phyloP scores from a whole-genome alignment of 2,113 vertebrate species.

The Mus pahari region DNA sequence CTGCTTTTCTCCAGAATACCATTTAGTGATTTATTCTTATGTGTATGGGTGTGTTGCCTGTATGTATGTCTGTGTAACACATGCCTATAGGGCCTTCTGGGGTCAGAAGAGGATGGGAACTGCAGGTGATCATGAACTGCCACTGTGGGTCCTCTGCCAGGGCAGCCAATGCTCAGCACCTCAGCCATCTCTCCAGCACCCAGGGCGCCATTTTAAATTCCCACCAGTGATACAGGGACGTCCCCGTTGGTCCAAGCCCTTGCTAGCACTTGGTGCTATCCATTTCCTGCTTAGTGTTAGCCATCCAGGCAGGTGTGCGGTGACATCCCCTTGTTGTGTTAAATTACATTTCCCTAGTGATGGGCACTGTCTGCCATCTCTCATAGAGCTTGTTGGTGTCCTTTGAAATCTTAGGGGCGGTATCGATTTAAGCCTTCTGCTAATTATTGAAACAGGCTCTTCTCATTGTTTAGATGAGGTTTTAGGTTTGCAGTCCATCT shows the following conservation, averaged over 20 bases:
- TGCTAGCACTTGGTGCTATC: neutral
- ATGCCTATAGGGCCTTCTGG: neutral
- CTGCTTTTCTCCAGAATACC: neutral
- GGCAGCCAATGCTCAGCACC: neutral
- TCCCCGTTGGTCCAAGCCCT: too few species aligned
- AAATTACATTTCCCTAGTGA: neutral
- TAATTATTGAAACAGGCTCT: neutral
- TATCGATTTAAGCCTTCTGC: neutral
- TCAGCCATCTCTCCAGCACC: too few species aligned
- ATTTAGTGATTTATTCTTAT: neutral
- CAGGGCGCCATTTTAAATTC: neutral
- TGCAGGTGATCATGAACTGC: neutral
- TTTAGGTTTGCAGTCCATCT: neutral
- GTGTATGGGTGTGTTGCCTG: neutral
- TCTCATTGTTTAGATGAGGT: neutral
- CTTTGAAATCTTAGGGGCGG: neutral
- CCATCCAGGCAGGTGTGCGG: neutral
- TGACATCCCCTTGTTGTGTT: neutral
- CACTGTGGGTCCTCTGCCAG: neutral
- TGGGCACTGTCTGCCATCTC: neutral
- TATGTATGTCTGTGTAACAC: neutral
- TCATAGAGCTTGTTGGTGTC: neutral
- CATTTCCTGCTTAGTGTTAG: neutral
- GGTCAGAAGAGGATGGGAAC: neutral
- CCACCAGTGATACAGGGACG: accelerated